phyloP scores from a whole-genome alignment of 2,113 vertebrate genomes.

The Todiramphus saurophagus region DNA sequence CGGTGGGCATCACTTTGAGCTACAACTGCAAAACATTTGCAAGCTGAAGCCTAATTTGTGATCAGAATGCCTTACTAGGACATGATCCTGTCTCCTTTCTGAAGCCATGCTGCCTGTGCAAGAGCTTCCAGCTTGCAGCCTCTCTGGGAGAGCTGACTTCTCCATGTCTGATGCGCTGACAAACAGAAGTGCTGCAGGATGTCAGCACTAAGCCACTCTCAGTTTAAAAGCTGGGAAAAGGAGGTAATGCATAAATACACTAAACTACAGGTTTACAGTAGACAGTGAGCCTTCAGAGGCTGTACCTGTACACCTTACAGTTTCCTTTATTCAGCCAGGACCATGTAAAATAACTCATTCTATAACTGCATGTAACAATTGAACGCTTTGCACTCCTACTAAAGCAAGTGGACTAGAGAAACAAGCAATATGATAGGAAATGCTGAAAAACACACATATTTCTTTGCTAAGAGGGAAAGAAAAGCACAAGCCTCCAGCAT shows the following conservation, averaged over 20 bases:
- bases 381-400: background rate
- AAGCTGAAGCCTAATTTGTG: background rate
- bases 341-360: background rate
- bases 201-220: background rate
- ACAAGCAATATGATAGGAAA: background rate
- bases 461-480: background rate
- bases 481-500: background rate
- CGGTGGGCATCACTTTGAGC: background rate
- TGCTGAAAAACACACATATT: background rate
- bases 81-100: background rate
- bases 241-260: background rate
- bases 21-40: background rate
- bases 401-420: background rate
- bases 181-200: background rate
- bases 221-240: background rate
- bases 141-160: background rate
- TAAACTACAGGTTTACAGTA: background rate
- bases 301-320: background rate
- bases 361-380: background rate
- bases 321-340: background rate
- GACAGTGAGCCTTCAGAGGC: background rate
- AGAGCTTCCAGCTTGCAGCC: background rate
- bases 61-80: background rate
- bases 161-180: background rate
- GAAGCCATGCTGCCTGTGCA: rapidly evolving